phyloP scores from a whole-genome alignment of 2,113 vertebrate genomes.

The Nicator chloris region DNA sequence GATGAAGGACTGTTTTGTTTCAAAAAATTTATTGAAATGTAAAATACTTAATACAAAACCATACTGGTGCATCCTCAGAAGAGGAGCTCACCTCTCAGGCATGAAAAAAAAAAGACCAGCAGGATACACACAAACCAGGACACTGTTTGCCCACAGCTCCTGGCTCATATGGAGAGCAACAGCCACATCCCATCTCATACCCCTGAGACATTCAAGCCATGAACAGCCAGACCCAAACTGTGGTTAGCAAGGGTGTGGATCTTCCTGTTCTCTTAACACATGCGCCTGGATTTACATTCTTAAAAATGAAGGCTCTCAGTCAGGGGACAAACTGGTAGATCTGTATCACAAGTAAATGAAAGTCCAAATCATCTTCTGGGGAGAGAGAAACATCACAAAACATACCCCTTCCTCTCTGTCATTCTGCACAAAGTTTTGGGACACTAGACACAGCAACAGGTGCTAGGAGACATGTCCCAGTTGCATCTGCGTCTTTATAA shows the following conservation, averaged over 20 bases:
- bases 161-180: background rate
- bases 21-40: conserved; percentile 40
- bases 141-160: background rate
- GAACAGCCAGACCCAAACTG: background rate
- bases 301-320: background rate
- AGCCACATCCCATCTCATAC: background rate
- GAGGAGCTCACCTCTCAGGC: background rate
- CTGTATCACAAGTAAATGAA: background rate
- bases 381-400: background rate
- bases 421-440: background rate
- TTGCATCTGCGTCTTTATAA: background rate
- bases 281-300: background rate
- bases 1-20: background rate
- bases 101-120: background rate
- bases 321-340: background rate
- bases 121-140: background rate
- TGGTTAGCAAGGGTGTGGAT: background rate
- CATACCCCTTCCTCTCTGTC: background rate
- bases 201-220: background rate
- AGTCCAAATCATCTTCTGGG: background rate
- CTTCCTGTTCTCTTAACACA: background rate
- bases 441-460: background rate
- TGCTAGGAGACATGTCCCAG: background rate
- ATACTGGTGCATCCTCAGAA: background rate
- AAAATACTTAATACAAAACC: conserved; percentile 15